Conservation (phyloP, 2,888 invertebrate species). For the Spatulosminthurus flaviceps region DNA sequence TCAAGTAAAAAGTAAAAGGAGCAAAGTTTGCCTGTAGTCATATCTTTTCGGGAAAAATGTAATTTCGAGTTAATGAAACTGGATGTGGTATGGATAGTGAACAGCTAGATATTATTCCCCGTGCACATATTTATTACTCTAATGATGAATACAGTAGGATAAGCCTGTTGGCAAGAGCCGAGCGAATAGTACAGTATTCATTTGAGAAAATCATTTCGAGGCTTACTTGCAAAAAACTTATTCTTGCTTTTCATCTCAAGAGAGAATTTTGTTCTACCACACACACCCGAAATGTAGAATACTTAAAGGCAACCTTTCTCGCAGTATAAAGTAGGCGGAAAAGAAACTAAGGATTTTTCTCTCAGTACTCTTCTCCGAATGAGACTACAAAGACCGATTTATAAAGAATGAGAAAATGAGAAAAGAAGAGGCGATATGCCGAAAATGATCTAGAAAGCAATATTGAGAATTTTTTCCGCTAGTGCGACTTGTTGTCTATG, state of each 20-base stretch:
- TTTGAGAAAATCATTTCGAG: constrained; percentile 24
- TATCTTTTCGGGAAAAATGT: too few species aligned
- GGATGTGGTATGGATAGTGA: not conserved
- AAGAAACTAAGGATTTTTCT: not conserved
- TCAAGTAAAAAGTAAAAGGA: too few species aligned
- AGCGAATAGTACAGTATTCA: constrained; percentile 1
- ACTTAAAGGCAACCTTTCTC: not conserved
- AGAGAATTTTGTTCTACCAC: not conserved
- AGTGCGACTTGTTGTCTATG: constrained; percentile 29
- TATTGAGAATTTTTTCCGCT: constrained; percentile 45
- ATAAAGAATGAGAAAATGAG: constrained; percentile 28
- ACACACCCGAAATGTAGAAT: not conserved
- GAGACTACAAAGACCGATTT: constrained; percentile 21
- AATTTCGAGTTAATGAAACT: too few species aligned
- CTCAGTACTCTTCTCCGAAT: not conserved
- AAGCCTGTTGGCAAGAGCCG: not conserved
- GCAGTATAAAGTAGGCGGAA: not conserved
- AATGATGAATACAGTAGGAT: not conserved
- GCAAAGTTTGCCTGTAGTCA: too few species aligned
- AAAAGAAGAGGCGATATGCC: constrained; percentile 14
- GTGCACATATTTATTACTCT: constrained; percentile 24
- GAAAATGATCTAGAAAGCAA: constrained; percentile 46
- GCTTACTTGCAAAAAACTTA: not conserved
- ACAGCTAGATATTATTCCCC: constrained; percentile 4
- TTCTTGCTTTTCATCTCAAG: not conserved